Evolutionary conservation across 1,140 invertebrate genomes (phyloP), one percentile per base, ranked within the genome.

Genomic region (Leptopilina boulardi): DNA sequence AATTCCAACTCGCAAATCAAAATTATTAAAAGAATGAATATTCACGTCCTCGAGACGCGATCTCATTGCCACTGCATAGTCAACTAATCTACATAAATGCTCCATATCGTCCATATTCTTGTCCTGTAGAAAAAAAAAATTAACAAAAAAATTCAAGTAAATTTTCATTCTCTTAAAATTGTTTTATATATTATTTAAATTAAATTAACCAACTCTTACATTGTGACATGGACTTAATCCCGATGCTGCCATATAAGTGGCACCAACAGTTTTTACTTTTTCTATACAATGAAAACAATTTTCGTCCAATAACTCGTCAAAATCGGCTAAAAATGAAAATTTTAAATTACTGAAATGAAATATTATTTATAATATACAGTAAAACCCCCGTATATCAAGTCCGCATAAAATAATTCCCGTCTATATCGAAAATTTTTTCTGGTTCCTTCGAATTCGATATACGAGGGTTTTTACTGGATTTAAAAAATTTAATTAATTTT

Each of bases 201-300:
- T 6, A 34, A 34, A 19, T 21, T n/a, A n/a, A 70, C 56, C 23
- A 73, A 42, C 59, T 89, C 87, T n/a, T n/a, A 94, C 94, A 86
- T 94, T 93, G 87, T 94, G 92, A 54, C 93, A 93, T 9, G 96
- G 94, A 92, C 96, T 97, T 0, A 99, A 91, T n/a, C 99, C 99
- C 15, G 98, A 98, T 3, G 98, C 98, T 8, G 98, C 98, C 99
- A 99, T 99, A 84, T 99, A 99, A 9, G 97, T 99, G 0, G 95
- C 94, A 38, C 97, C 97, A 38, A 99, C 98, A 0, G 98, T 99
- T 91, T 99, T 99, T 59, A 99, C 99, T 93, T 99, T 99, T 90
- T 99, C 99, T 76, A 99, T 97, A 73, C 95, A 95, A 19, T 94
- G 94, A 88, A 99, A 99, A 15, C 96, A 93, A 26, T 95, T 93